Percentiles rank a stretch among this genome's conserved stretches.
Conservation (phyloP, 2,113 vertebrate species). For the Micronycteris hirsuta region DNA sequence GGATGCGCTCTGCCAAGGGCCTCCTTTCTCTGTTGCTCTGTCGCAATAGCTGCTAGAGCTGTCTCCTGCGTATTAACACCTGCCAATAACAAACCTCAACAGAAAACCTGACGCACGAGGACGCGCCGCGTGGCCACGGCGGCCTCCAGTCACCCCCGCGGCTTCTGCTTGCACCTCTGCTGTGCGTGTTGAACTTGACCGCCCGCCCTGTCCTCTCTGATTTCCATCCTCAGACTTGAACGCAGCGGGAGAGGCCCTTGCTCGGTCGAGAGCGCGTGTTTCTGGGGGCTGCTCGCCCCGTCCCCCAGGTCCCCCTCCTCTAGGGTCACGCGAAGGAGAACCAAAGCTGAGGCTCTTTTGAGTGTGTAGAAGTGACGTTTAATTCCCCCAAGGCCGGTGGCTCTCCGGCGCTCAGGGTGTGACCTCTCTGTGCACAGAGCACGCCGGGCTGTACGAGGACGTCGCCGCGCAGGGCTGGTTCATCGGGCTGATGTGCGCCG, state of each 20-base stretch:
- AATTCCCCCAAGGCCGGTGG: neutral
- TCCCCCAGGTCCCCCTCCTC: neutral
- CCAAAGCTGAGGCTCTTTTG: neutral
- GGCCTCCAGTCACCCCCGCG: neutral
- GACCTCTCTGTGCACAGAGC: slow-evolving; percentile 80
- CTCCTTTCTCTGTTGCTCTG: neutral
- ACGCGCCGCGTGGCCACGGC: neutral
- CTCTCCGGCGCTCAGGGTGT: neutral
- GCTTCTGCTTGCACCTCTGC: slow-evolving; percentile 24
- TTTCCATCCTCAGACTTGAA: slow-evolving; percentile 64
- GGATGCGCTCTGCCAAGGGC: neutral
- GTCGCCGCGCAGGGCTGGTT: slow-evolving; percentile 97
- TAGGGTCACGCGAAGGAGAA: neutral
- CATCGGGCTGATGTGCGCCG: slow-evolving; percentile 96
- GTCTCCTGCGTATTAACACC: neutral
- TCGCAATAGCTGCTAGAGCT: neutral
- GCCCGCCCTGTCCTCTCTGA: slow-evolving; percentile 49
- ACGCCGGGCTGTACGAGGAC: slow-evolving; percentile 89
- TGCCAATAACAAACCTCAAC: slow-evolving; percentile 8
- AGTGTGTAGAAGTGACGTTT: neutral
- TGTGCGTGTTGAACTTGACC: neutral
- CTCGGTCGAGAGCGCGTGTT: neutral
- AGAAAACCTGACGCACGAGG: fast-evolving
- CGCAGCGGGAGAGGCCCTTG: slow-evolving; percentile 24
- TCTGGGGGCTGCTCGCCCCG: no score